Evolutionary conservation across 1,140 invertebrate species (phyloP).

Genomic region (Geopemphigus sp.): DNA sequence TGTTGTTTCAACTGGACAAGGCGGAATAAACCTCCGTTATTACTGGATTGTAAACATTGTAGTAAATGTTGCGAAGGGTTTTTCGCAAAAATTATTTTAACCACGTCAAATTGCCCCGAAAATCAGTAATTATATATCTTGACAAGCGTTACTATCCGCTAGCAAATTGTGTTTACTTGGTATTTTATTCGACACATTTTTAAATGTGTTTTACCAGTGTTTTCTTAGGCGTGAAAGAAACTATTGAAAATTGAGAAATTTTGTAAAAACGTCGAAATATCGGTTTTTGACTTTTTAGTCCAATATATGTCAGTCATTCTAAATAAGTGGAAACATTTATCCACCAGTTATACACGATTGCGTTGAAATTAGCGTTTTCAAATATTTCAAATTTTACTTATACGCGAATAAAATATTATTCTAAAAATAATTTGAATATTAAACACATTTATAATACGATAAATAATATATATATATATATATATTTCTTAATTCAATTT

Average conservation of each 20-base stretch:
- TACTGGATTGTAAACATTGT: neutral
- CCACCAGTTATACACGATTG: neutral
- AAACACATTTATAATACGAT: neutral
- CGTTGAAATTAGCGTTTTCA: neutral
- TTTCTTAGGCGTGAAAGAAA: too few relatives aligned
- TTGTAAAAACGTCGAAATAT: too few relatives aligned
- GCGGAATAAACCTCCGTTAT: neutral
- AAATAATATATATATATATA: too few relatives aligned
- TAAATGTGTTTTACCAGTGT: too few relatives aligned
- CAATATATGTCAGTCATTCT: neutral
- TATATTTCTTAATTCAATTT: too few relatives aligned
- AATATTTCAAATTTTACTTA: neutral
- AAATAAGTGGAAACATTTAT: neutral
- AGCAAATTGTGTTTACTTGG: too few relatives aligned
- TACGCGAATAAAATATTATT: neutral
- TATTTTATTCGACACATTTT: too few relatives aligned
- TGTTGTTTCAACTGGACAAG: neutral
- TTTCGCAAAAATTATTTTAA: neutral
- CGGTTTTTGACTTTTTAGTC: too few relatives aligned
- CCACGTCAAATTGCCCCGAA: too few relatives aligned
- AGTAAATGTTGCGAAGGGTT: neutral
- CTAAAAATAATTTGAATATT: neutral
- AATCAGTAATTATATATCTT: too few relatives aligned
- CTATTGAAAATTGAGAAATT: too few relatives aligned
- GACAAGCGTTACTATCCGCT: too few relatives aligned